phyloP scores from a whole-genome alignment of 2,888 invertebrate genomes.

The Chymomyza amoena region DNA sequence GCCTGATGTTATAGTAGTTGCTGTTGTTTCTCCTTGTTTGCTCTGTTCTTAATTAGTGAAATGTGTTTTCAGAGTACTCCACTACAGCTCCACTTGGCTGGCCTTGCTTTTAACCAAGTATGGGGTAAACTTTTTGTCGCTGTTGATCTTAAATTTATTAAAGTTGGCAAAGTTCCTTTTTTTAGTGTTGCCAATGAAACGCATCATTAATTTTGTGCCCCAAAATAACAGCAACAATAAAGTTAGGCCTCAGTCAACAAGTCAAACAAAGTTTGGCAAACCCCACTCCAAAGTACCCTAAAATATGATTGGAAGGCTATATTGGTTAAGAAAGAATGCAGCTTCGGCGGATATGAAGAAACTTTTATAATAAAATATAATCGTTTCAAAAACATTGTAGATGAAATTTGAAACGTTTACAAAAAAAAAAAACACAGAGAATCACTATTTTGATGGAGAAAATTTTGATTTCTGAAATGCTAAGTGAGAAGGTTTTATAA shows the following conservation, averaged over 20 bases:
- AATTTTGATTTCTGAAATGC: no score
- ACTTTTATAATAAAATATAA: no score
- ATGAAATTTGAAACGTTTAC: no score
- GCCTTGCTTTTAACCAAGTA: background rate
- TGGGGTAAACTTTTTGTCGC: background rate
- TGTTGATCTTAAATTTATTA: constrained; percentile 29
- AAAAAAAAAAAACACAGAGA: no score
- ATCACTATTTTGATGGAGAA: no score
- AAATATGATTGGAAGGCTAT: background rate
- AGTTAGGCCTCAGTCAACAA: constrained; percentile 1
- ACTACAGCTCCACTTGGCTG: background rate
- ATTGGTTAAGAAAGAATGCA: background rate
- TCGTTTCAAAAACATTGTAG: no score
- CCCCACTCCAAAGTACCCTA: background rate
- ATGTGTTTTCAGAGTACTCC: constrained; percentile 14
- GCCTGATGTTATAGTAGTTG: constrained; percentile 26
- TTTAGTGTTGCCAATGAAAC: constrained; percentile 19
- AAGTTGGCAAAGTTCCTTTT: constrained; percentile 18
- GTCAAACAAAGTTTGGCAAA: background rate
- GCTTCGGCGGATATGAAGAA: no score
- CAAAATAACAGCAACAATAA: constrained; percentile 14
- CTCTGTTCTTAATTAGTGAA: constrained; percentile 47
- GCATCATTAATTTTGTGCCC: constrained; percentile 37
- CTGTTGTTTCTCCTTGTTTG: constrained; percentile 30
- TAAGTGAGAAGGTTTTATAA: no score